phyloP scores from a whole-genome alignment of 2,888 invertebrate species.

The Chrysodeixis includens region DNA sequence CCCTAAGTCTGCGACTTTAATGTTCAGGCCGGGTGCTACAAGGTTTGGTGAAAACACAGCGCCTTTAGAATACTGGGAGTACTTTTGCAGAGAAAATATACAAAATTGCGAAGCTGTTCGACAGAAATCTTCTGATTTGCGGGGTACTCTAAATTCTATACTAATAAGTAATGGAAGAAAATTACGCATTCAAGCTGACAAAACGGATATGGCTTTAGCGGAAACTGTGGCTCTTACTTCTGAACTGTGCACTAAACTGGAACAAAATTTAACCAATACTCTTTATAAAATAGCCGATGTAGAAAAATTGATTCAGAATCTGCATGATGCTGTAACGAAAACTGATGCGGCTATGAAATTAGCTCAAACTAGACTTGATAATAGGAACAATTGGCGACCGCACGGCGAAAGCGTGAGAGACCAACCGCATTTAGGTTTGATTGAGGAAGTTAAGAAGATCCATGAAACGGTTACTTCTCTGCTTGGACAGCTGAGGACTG shows the following conservation, averaged over 20 bases:
- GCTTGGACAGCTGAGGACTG: slow-evolving; percentile 90
- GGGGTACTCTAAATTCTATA: slow-evolving; percentile 92
- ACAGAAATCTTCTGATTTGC: slow-evolving; percentile 92
- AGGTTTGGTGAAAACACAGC: slow-evolving; percentile 93
- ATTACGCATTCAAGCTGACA: slow-evolving; percentile 94
- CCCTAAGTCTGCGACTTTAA: slow-evolving; percentile 91
- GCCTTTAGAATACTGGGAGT: slow-evolving; percentile 93
- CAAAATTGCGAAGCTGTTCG: slow-evolving; percentile 93
- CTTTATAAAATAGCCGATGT: slow-evolving; percentile 93
- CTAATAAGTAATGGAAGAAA: slow-evolving; percentile 93
- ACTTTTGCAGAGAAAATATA: slow-evolving; percentile 93
- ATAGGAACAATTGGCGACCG: slow-evolving; percentile 92
- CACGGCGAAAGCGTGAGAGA: slow-evolving; percentile 96
- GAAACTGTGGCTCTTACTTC: slow-evolving; percentile 93
- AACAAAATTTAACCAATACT: slow-evolving; percentile 92
- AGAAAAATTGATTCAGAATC: slow-evolving; percentile 92
- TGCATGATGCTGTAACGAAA: slow-evolving; percentile 91
- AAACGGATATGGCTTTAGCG: slow-evolving; percentile 93
- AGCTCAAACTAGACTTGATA: slow-evolving; percentile 95
- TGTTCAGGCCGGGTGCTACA: slow-evolving; percentile 94
- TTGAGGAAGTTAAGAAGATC: slow-evolving; percentile 92
- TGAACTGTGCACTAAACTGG: slow-evolving; percentile 92
- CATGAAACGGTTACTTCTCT: slow-evolving; percentile 92
- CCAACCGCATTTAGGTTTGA: slow-evolving; percentile 92
- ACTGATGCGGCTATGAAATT: slow-evolving; percentile 96